Base-by-base conservation (phyloP, 2,113 vertebrate genomes). In the Pygoscelis adeliae region DNA sequence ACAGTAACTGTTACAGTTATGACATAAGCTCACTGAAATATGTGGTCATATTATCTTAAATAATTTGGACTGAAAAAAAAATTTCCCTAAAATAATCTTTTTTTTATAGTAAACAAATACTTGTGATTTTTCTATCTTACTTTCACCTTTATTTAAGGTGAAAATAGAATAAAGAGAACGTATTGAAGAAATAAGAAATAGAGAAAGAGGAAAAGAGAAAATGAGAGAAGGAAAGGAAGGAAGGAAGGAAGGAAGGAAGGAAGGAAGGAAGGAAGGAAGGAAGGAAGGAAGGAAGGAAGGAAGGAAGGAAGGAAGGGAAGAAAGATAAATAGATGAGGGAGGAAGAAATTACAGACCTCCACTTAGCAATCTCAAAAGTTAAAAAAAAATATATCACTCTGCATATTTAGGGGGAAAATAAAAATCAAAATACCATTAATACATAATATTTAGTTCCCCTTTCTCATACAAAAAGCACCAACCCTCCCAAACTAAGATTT, bases 221-320 rank as follows among this genome's bases (percentile, higher is more conserved):
- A 62, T 38, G n/a, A 36, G 21, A n/a, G 7, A 30, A 29, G 38
- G 38, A 18, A 12, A 16, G 36, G 34, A 55, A 15, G 42, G 2
- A 26, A n/a, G 5, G 3, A 20, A 19, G 3, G 42, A 42, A 13
- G 13, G 2, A 26, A 30, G 6, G 3, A 20, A 22, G 4, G 15
- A 44, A 27, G 6, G 0, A n/a, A 34, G 17, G 58, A 40, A 11
- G 10, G 38, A 40, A 40, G 10, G 2, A 26, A 30, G 6, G 3
- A 20, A 26, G 4, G 15, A 44, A 23, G 6, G 0, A 8, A 17
- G 5, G 20, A 49, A 42, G 40, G 2, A 26, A 42, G 6, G 6
- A 3, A 42, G 42, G 2, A 16, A n/a, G 6, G 3, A 10, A 27
- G 4, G 15, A 25, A 29, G 6, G 0, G 7, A 17, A 6, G 20